Conservation (phyloP, 2,113 vertebrate genomes). For the Benitochromis conjunctus region DNA sequence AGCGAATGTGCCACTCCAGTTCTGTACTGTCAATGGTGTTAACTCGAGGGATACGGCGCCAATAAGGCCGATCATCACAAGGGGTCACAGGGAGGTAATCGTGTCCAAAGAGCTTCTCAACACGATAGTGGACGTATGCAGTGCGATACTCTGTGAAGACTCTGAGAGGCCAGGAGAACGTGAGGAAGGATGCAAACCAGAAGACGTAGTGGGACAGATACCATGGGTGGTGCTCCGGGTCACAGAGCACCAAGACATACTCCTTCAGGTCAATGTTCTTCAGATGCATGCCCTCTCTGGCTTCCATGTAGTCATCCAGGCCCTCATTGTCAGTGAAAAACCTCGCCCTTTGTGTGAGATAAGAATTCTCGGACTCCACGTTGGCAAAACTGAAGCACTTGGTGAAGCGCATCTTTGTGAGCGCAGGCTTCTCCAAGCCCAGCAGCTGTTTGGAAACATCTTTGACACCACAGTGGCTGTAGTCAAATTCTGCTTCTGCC, state of each 20-base stretch:
- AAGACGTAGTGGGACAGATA: constrained; percentile 88
- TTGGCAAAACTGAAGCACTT: constrained; percentile 97
- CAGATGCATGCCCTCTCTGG: constrained; percentile 92
- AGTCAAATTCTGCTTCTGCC: constrained; percentile 92
- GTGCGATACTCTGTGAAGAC: constrained; percentile 93
- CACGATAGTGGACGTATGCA: constrained; percentile 89
- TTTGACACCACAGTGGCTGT: constrained; percentile 87
- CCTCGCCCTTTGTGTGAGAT: constrained; percentile 88
- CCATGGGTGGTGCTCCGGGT: constrained; percentile 90
- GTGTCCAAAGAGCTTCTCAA: constrained; percentile 94
- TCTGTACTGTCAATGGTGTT: constrained; percentile 96
- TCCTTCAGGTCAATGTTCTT: constrained; percentile 95
- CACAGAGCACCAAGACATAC: constrained; percentile 89
- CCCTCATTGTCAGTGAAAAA: constrained; percentile 97
- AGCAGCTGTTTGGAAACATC: constrained; percentile 92
- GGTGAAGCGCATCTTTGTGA: constrained; percentile 91
- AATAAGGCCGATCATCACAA: constrained; percentile 85
- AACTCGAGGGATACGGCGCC: constrained; percentile 88
- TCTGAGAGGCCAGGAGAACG: constrained; percentile 91
- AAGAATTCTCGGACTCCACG: constrained; percentile 93
- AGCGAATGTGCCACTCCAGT: constrained; percentile 95
- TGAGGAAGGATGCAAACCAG: constrained; percentile 90
- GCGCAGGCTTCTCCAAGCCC: constrained; percentile 85
- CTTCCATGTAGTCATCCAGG: constrained; percentile 96
- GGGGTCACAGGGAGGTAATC: constrained; percentile 87